Evolutionary conservation across 2,797 vertebrate genomes (phyloP), one percentile per base, ranked within the genome.

Genomic region (Prunella strophiata): DNA sequence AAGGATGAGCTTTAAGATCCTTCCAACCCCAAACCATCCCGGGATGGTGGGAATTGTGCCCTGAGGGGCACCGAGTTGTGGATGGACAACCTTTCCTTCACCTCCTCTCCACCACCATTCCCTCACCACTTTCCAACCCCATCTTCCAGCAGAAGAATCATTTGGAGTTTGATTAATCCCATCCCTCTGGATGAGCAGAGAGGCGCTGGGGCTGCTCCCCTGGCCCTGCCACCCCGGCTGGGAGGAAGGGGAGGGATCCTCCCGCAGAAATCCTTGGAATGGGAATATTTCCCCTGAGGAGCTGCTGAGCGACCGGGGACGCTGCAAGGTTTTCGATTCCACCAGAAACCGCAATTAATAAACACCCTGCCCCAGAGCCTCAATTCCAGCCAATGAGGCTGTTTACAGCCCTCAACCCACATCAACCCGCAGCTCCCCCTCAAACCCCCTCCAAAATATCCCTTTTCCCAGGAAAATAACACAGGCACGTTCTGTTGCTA

Each of bases 311-410:
- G 63, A 58, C 54, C 32, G 13, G 45, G 30, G 36, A 45, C 38
- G 3, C 68, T 19, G 42, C 42, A 1, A 88, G 81, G 96, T 96
- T 97, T 98, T 97, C 98, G 97, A 98, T 98, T 98, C 96, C 77
- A 96, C 34, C 11, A 95, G 93, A 95, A 97, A 95, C 89, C 96
- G 66, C 96, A 98, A 98, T 98, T 98, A 98, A 96, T n/a, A n/a
- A n/a, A n/a, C n/a, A 93, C 20, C 93, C 93, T 91, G 95, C 90
- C 97, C 83, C 96, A 62, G 36, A 36, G 36, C 36, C 36, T 36
- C 75, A 98, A 97, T 98, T 97, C 97, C 73, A 86, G 96, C 85
- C 2, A n/a, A n/a, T n/a, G n/a, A 9, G 65, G 94, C 94, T 95
- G 94, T 95, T 97, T 97, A 80, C 54, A 13, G 63, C 63, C 91